phyloP scores from a whole-genome alignment of 2,888 invertebrate genomes.

The Dryococelus australis region DNA sequence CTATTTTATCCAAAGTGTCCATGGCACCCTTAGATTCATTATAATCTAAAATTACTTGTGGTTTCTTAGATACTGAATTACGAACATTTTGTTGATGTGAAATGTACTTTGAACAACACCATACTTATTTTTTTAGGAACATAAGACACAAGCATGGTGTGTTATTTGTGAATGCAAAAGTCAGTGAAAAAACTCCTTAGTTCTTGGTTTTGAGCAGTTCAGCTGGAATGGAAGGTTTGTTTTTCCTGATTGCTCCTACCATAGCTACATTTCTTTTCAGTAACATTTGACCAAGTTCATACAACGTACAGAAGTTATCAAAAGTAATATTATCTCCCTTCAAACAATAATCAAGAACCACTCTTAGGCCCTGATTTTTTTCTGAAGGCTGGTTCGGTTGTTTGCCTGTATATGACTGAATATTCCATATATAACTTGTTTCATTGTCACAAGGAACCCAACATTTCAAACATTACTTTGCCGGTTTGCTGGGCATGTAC shows the following conservation, averaged over 20 bases:
- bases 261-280: background rate
- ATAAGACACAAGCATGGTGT: background rate
- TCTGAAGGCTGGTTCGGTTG: background rate
- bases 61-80: slow-evolving; percentile 13
- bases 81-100: background rate
- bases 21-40: background rate
- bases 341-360: background rate
- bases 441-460: background rate
- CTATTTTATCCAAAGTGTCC: background rate
- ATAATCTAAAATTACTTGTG: slow-evolving; percentile 13
- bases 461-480: background rate
- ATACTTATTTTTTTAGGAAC: background rate
- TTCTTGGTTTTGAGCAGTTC: background rate
- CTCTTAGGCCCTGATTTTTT: background rate
- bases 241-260: background rate
- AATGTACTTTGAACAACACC: background rate
- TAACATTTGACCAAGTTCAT: background rate
- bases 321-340: background rate
- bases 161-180: background rate
- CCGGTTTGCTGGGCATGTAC: background rate
- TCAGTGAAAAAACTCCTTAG: background rate
- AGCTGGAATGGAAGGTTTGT: background rate
- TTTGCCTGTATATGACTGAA: slow-evolving; percentile 13
- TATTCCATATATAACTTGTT: background rate
- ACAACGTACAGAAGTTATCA: slow-evolving; percentile 24